phyloP scores from a whole-genome alignment of 2,797 vertebrate species.

The Urocyon cinereoargenteus region DNA sequence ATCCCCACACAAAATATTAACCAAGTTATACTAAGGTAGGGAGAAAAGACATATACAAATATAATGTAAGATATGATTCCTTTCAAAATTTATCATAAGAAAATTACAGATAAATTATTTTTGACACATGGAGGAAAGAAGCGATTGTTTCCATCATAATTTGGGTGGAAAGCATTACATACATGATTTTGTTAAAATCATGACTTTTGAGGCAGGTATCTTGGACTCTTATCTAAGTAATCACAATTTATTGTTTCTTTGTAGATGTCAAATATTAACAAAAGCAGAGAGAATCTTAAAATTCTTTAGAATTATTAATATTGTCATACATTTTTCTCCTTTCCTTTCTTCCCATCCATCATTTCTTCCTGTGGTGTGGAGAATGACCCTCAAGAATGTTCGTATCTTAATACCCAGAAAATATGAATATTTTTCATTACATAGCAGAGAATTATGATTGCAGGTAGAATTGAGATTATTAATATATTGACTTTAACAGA shows the following conservation, averaged over 20 bases:
- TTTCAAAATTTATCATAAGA: background rate
- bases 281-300: background rate
- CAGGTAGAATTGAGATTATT: background rate
- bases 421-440: background rate
- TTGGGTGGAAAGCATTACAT: background rate
- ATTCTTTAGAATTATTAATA: background rate
- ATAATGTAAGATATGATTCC: background rate
- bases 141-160: background rate
- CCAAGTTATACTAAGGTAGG: background rate
- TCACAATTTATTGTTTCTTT: background rate
- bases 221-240: background rate
- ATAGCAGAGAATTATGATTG: slow-evolving; percentile 21
- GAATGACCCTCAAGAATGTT: background rate
- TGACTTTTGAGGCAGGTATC: background rate
- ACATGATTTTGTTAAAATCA: background rate
- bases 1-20: background rate
- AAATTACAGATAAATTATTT: background rate
- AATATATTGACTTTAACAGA: background rate
- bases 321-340: background rate
- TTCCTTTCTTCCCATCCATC: too few relatives aligned
- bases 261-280: slow-evolving; percentile 10
- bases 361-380: background rate
- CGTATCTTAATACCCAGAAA: background rate
- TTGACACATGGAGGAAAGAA: background rate
- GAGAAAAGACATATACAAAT: background rate